A percentile compares a stretch with the other conserved stretches of the same genome.
phyloP scores from a whole-genome alignment of 2,888 invertebrate species.

The Beris chalybata region DNA sequence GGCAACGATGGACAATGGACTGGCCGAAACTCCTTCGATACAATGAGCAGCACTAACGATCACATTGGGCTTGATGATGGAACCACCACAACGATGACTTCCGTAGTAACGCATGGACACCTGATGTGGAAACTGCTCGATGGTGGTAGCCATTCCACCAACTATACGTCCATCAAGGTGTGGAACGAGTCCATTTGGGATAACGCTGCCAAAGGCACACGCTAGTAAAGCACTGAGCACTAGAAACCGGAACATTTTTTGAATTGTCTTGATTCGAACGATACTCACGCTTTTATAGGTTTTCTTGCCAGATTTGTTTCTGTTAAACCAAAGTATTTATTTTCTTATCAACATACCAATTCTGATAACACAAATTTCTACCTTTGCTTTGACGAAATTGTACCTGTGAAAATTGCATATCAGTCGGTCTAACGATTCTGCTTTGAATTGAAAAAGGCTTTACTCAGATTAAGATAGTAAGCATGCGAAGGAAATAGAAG shows the following conservation, averaged over 20 bases:
- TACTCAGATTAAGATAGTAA: too few relatives aligned
- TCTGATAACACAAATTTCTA: too few relatives aligned
- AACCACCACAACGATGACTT: conserved; percentile 49
- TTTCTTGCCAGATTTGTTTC: too few relatives aligned
- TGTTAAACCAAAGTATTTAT: too few relatives aligned
- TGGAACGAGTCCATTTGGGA: conserved; percentile 4
- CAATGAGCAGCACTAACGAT: conserved; percentile 49
- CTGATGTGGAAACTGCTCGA: conserved; percentile 46
- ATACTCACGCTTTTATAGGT: too few relatives aligned
- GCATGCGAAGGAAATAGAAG: too few relatives aligned
- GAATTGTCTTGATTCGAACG: too few relatives aligned
- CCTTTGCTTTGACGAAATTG: too few relatives aligned
- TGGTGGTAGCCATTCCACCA: conserved; percentile 41
- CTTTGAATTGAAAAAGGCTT: too few relatives aligned
- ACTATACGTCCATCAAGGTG: conserved; percentile 35
- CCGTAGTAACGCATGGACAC: conserved; percentile 48
- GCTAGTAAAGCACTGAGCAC: conserved; percentile 42
- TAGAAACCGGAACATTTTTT: conserved; percentile 15
- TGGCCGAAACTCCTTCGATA: conserved; percentile 37
- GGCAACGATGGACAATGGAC: conserved; percentile 44
- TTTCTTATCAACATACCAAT: too few relatives aligned
- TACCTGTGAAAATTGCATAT: too few relatives aligned
- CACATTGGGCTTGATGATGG: conserved; percentile 41
- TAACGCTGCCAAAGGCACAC: conserved; percentile 41
- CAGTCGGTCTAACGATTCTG: too few relatives aligned